Percentiles rank a stretch among this genome's conserved stretches.
phyloP scores from a whole-genome alignment of 2,888 invertebrate species.

The Melanostoma scalare region DNA sequence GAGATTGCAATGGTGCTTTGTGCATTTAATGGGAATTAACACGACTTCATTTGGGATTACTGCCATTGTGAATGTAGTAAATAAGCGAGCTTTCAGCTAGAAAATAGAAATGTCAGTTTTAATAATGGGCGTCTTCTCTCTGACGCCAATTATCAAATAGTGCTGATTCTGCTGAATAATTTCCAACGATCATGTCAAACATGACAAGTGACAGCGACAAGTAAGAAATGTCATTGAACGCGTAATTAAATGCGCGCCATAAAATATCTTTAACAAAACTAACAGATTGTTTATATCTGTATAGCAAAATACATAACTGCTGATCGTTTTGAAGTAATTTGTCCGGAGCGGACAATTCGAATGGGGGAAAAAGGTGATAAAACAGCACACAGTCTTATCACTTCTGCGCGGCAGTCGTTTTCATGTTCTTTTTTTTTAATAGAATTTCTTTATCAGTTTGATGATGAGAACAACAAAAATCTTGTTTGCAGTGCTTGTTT shows the following conservation, averaged over 20 bases:
- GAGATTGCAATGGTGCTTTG: slow-evolving; percentile 10
- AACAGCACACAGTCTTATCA: slow-evolving; percentile 43
- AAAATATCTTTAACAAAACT: slow-evolving; percentile 23
- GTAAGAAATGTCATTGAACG: slow-evolving; percentile 60
- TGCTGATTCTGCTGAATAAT: not conserved
- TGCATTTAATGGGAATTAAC: slow-evolving; percentile 36
- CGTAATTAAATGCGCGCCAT: slow-evolving; percentile 38
- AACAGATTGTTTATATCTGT: not conserved
- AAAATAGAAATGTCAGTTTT: slow-evolving; percentile 13
- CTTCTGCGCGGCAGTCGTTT: slow-evolving; percentile 2
- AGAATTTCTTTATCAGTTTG: not conserved
- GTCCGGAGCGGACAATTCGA: slow-evolving; percentile 11
- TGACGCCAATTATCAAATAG: slow-evolving; percentile 1
- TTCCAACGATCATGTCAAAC: not conserved
- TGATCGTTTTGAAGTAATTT: slow-evolving; percentile 21
- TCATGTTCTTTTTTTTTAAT: not conserved
- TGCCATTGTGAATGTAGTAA: not conserved
- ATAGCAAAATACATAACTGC: slow-evolving; percentile 12
- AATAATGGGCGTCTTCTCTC: not conserved
- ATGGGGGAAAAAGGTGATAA: slow-evolving; percentile 24
- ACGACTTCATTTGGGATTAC: slow-evolving; percentile 22
- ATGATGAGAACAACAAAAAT: slow-evolving; percentile 26
- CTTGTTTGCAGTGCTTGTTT: slow-evolving; percentile 37
- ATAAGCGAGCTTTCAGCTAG: slow-evolving; percentile 29
- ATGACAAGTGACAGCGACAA: slow-evolving; percentile 9